phyloP scores from a whole-genome alignment of 53 echinoderm and acorn worm genomes.

The Hippasteria phrygiana region DNA sequence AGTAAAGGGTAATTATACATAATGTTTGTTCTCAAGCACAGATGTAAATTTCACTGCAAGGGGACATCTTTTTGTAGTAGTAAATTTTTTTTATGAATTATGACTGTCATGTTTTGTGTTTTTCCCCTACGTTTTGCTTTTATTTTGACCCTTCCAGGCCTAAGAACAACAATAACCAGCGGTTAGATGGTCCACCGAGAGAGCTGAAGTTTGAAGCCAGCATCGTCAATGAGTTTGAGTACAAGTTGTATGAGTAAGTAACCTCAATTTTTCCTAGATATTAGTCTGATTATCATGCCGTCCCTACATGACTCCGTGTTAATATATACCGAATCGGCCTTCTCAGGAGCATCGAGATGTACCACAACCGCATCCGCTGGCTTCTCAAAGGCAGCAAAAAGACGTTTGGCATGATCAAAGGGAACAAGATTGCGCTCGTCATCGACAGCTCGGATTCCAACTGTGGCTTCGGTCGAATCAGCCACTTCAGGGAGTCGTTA shows the following conservation, averaged over 20 bases:
- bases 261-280: not conserved
- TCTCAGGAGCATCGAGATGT: slow-evolving; percentile 97
- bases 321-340: too few species aligned
- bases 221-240: slow-evolving; percentile 97
- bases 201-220: slow-evolving; percentile 98
- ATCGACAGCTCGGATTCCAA: slow-evolving; percentile 97
- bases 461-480: slow-evolving; percentile 93
- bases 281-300: not conserved
- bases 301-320: too few species aligned
- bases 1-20: too few species aligned
- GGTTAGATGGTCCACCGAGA: slow-evolving; percentile 65
- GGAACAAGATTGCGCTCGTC: slow-evolving; percentile 81
- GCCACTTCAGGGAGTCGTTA: slow-evolving; percentile 81
- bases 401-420: slow-evolving; percentile 98
- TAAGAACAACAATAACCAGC: slow-evolving; percentile 59
- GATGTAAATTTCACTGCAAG: too few species aligned
- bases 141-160: slow-evolving; percentile 57
- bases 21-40: too few species aligned
- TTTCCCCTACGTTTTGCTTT: not conserved
- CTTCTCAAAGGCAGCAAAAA: slow-evolving; percentile 96
- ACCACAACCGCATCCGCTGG: slow-evolving; percentile 98
- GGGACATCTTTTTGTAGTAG: too few species aligned
- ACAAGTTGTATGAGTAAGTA: slow-evolving; percentile 99
- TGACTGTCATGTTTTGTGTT: not conserved
- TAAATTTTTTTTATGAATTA: too few species aligned